phyloP scores from a whole-genome alignment of 2,888 invertebrate species.

The Corbicula japonica region DNA sequence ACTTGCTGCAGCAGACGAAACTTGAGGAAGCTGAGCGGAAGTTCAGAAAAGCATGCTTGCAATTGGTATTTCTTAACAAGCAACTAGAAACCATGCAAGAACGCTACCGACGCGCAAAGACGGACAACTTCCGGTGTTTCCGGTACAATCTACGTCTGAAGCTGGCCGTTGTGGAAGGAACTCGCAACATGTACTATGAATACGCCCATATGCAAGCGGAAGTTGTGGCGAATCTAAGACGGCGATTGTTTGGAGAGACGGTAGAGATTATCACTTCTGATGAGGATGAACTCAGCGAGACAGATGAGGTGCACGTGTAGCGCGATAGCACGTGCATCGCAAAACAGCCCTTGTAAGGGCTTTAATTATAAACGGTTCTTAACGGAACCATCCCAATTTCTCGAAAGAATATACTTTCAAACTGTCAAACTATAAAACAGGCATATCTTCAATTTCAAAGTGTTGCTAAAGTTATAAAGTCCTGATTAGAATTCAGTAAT shows the following conservation, averaged over 20 bases:
- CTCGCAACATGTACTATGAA: constrained; percentile 80
- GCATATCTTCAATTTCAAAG: too few relatives aligned
- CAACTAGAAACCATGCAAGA: constrained; percentile 67
- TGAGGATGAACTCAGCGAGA: neutral
- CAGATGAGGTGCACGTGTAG: neutral
- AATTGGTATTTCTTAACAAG: constrained; percentile 73
- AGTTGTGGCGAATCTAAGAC: constrained; percentile 63
- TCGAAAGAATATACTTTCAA: too few relatives aligned
- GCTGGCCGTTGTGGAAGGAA: constrained; percentile 76
- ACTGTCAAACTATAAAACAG: too few relatives aligned
- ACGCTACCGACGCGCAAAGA: constrained; percentile 73
- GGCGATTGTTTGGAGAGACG: constrained; percentile 42
- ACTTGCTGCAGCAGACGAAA: constrained; percentile 21
- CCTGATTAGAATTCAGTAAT: too few relatives aligned
- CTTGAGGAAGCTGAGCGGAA: constrained; percentile 59
- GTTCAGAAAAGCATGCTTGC: constrained; percentile 74
- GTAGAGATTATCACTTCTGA: constrained; percentile 28
- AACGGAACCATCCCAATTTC: too few relatives aligned
- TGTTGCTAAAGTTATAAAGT: too few relatives aligned
- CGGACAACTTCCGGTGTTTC: constrained; percentile 70
- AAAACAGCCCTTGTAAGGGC: constrained; percentile 28
- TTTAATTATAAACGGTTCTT: too few relatives aligned
- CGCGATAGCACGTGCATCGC: neutral
- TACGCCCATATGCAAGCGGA: constrained; percentile 76
- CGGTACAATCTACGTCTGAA: constrained; percentile 76